These are phyloP conservation scores for Lucilia cuprina DNA, from an alignment of 1,140 invertebrate genomes.

Conservation along the genomic window DNA sequence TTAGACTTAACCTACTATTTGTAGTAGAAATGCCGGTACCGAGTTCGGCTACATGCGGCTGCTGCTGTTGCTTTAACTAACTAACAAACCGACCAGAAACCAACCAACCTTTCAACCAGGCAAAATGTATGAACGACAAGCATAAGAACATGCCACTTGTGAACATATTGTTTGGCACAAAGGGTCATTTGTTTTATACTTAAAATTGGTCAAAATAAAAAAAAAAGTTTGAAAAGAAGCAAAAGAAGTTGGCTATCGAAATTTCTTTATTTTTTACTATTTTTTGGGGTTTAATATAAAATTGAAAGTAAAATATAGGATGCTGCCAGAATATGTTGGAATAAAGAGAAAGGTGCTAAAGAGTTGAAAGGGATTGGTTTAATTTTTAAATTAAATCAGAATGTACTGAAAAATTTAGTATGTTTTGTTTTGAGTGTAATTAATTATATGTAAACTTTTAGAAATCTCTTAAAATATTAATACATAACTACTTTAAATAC, in stretches of 20 bases:
- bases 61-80: neutral
- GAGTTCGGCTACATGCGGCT: neutral
- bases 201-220: neutral
- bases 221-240: neutral
- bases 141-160: conserved; percentile 32
- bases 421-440: no score
- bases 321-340: no score
- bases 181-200: conserved; percentile 38
- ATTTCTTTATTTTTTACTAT: neutral
- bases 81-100: neutral
- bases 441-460: no score
- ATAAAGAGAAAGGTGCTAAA: no score
- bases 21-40: neutral
- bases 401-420: no score
- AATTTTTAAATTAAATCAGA: no score
- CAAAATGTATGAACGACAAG: neutral
- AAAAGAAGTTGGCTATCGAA: neutral
- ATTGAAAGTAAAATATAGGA: no score
- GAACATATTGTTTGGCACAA: conserved; percentile 37
- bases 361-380: no score
- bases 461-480: no score
- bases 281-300: no score
- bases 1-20: conserved; percentile 18
- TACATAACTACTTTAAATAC: no score
- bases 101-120: neutral